phyloP scores from a whole-genome alignment of 2,113 vertebrate species.

The Psilopsiagon aurifrons region DNA sequence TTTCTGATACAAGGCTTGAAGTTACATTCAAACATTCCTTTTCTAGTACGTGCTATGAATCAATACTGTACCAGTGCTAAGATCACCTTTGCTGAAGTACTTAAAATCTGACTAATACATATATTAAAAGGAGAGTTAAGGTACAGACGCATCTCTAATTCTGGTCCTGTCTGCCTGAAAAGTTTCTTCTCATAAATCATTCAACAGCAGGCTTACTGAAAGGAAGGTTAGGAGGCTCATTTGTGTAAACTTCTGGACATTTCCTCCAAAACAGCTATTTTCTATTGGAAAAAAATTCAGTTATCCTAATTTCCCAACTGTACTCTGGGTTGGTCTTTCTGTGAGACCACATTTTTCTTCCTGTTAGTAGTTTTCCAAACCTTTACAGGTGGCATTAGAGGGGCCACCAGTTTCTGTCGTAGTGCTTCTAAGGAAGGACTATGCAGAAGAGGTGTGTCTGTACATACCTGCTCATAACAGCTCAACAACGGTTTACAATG shows the following conservation, averaged over 20 bases:
- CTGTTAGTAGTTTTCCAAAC: background rate
- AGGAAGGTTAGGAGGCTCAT: background rate
- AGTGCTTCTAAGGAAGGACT: background rate
- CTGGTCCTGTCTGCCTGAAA: background rate
- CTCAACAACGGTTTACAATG: background rate
- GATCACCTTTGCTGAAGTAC: background rate
- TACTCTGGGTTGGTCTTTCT: background rate
- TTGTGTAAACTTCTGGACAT: constrained; percentile 21
- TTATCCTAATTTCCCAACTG: background rate
- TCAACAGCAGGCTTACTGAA: constrained; percentile 3
- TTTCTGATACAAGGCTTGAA: background rate
- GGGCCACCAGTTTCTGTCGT: background rate
- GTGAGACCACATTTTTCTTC: background rate
- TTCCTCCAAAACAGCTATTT: background rate
- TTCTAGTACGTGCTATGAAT: constrained; percentile 11
- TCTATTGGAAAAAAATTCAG: background rate
- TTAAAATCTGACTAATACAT: background rate
- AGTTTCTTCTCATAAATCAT: constrained; percentile 10
- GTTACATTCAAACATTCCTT: background rate
- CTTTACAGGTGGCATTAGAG: background rate
- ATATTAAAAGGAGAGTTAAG: background rate
- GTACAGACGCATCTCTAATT: background rate
- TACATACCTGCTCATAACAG: fast-evolving
- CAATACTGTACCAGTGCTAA: background rate
- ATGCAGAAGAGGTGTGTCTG: background rate